Evolutionary conservation across 2,888 invertebrate species (phyloP).

Genomic region (Chymomyza procnemis): DNA sequence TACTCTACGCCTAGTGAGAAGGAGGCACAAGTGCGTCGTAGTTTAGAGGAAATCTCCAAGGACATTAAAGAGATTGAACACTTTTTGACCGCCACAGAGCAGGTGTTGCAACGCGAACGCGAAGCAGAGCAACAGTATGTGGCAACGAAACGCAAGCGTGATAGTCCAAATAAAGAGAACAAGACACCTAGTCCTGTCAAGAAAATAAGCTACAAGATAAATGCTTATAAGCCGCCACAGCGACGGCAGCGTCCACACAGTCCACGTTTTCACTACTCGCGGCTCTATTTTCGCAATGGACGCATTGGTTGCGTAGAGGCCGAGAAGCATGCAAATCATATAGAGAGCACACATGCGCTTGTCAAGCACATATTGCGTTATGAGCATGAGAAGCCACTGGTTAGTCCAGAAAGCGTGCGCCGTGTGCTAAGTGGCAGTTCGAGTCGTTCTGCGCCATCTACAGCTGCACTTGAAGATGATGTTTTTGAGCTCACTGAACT

Average conservation of each 20-base stretch:
- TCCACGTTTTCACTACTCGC: constrained; percentile 75
- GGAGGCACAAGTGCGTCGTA: constrained; percentile 75
- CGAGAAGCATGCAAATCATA: constrained; percentile 75
- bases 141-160: constrained; percentile 44
- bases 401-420: constrained; percentile 77
- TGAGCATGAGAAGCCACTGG: constrained; percentile 77
- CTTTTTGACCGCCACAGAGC: constrained; percentile 77
- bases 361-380: constrained; percentile 77
- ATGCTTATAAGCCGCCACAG: constrained; percentile 72
- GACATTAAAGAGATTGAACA: constrained; percentile 78
- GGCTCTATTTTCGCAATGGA: constrained; percentile 77
- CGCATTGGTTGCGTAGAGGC: constrained; percentile 78
- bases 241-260: constrained; percentile 65
- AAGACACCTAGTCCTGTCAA: constrained; percentile 72
- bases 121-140: constrained; percentile 63
- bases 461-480: constrained; percentile 34
- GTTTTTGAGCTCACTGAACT: constrained; percentile 53
- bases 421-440: constrained; percentile 58
- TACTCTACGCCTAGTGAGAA: constrained; percentile 76
- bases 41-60: constrained; percentile 78
- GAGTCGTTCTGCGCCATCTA: constrained; percentile 9
- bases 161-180: constrained; percentile 74
- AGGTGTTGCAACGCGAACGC: constrained; percentile 73
- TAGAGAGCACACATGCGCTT: constrained; percentile 77
- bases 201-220: constrained; percentile 75